Evolutionary conservation across 2,888 invertebrate species (phyloP), one percentile per base, ranked within the genome.

Genomic region (Ellobium chinense): DNA sequence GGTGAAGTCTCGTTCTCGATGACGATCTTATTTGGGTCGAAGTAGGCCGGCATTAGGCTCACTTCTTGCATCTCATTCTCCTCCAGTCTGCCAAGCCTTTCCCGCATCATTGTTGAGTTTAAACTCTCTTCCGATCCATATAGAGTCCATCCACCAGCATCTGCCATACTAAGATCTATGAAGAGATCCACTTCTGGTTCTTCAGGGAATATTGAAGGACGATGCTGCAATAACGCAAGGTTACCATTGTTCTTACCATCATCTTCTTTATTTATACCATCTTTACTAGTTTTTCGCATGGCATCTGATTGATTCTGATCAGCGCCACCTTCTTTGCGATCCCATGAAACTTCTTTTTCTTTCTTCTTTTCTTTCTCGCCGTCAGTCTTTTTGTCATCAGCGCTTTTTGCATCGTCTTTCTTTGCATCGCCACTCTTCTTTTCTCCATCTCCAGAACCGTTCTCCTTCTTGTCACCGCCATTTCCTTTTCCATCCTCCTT

Each of bases 111-210:
- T n/a, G 83, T 79, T 14, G 80, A 82, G n/a, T n/a, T n/a, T 14
- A 89, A 36, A 12, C 87, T 86, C 37, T 89, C 89, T 7, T 76
- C 80, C 0, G 89, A 88, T 7, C 88, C 89, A 70, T 85, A 85
- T 36, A 86, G 80, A 74, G 85, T 86, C 83, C 87, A 85, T 83
- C 88, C 86, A 0, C 81, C 81, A 4, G 85, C 83, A 58, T 88
- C 87, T 0, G 83, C 86, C 0, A 80, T 85, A 75, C 89, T 87
- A 9, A 89, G 76, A 68, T 90, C 90, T 60, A 90, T 85, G 80
- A 90, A 89, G 31, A 90, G 65, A 79, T 90, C 90, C 0, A 89
- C 89, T 12, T 90, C 88, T 14, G 87, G 89, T 56, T 83, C 80
- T 36, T 68, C 62, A 69, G 21, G 78, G 78, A 39, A 78, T 66